phyloP scores from a whole-genome alignment of 2,888 invertebrate species.

The Microchrysa polita region DNA sequence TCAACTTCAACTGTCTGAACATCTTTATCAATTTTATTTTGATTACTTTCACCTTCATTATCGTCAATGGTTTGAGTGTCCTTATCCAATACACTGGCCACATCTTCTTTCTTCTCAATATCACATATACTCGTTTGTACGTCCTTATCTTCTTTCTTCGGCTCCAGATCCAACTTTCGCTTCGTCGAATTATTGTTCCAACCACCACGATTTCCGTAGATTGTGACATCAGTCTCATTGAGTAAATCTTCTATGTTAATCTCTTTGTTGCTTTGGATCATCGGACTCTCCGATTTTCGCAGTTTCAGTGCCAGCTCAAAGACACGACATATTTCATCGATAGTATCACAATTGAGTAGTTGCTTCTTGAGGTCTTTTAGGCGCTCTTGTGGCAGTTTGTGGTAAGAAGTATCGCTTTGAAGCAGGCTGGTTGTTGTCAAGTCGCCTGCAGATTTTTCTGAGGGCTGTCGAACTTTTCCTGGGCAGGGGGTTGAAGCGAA shows the following conservation, averaged over 20 bases:
- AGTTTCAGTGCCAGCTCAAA: slow-evolving; percentile 57
- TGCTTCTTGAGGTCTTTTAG: slow-evolving; percentile 31
- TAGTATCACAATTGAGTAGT: slow-evolving; percentile 58
- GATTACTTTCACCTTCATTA: neutral
- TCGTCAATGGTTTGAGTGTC: slow-evolving; percentile 20
- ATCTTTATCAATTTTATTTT: slow-evolving; percentile 41
- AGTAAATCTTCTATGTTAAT: slow-evolving; percentile 54
- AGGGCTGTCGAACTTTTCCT: slow-evolving; percentile 47
- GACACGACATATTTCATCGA: slow-evolving; percentile 60
- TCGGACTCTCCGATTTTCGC: slow-evolving; percentile 35
- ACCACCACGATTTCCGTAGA: slow-evolving; percentile 57
- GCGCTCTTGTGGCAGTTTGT: neutral
- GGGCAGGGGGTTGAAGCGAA: slow-evolving; percentile 64
- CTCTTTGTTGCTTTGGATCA: neutral
- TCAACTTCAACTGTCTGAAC: slow-evolving; percentile 48
- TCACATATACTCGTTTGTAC: slow-evolving; percentile 39
- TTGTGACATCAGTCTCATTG: slow-evolving; percentile 60
- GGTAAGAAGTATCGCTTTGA: slow-evolving; percentile 45
- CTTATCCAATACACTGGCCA: neutral
- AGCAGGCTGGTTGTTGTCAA: slow-evolving; percentile 51
- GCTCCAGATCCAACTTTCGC: slow-evolving; percentile 13
- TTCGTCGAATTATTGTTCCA: neutral
- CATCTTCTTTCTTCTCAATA: neutral
- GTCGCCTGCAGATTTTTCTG: slow-evolving; percentile 5
- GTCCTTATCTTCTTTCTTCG: slow-evolving; percentile 11